phyloP scores from a whole-genome alignment of 2,888 invertebrate genomes.

The Drosophila birchii region DNA sequence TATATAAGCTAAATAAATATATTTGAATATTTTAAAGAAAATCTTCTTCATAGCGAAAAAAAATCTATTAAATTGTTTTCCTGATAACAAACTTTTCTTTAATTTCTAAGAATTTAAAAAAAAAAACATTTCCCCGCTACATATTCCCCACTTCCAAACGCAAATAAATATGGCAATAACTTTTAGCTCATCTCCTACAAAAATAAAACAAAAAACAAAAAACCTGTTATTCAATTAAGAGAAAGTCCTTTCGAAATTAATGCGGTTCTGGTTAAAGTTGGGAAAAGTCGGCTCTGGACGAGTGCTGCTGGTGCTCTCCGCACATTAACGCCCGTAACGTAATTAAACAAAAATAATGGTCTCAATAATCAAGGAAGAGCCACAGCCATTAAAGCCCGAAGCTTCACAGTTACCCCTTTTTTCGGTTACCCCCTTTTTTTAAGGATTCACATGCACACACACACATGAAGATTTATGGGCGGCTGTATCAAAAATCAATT shows the following conservation, averaged over 20 bases:
- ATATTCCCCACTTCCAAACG: too few species aligned
- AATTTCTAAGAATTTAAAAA: background rate
- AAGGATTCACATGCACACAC: slow-evolving; percentile 23
- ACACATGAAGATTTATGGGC: slow-evolving; percentile 67
- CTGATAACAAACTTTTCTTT: background rate
- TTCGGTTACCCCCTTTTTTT: background rate
- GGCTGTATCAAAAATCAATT: slow-evolving; percentile 81
- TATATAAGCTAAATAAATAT: too few species aligned
- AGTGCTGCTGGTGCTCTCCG: slow-evolving; percentile 55
- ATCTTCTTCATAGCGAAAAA: too few species aligned
- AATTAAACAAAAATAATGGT: slow-evolving; percentile 81
- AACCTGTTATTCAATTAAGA: slow-evolving; percentile 13
- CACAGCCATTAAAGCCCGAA: slow-evolving; percentile 62
- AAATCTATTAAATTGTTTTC: background rate
- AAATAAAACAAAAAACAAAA: background rate
- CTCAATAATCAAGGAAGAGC: slow-evolving; percentile 71
- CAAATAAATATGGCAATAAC: background rate
- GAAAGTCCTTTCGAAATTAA: slow-evolving; percentile 17
- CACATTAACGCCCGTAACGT: slow-evolving; percentile 80
- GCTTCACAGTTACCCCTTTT: slow-evolving; percentile 62
- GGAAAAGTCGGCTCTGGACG: slow-evolving; percentile 10
- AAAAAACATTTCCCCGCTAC: background rate
- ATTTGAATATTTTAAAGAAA: too few species aligned
- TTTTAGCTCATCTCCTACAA: background rate
- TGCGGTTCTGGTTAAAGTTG: slow-evolving; percentile 22